These are phyloP conservation scores for Bombus waltoni DNA, from an alignment of 1,140 invertebrate genomes.

Conservation along the genomic window DNA sequence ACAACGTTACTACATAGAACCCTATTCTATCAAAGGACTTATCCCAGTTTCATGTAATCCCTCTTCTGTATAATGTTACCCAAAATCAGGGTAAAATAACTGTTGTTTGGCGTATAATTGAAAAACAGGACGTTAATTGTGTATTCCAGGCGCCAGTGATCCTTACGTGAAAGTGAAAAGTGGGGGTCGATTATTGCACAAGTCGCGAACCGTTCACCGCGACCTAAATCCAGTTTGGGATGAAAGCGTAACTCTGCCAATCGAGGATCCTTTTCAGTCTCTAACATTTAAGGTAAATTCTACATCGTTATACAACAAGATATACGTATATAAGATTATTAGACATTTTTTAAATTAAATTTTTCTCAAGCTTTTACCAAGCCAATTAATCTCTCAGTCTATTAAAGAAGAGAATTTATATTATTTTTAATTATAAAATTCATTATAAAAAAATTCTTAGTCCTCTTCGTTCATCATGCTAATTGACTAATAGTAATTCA, in stretches of 20 bases:
- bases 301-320: neutral
- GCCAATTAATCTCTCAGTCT: neutral
- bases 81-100: too few relatives aligned
- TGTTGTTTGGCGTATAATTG: too few relatives aligned
- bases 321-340: too few relatives aligned
- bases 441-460: neutral
- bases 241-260: constrained; percentile 96
- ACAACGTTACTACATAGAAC: too few relatives aligned
- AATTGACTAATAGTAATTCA: neutral
- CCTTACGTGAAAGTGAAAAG: constrained; percentile 99
- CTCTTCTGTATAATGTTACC: too few relatives aligned
- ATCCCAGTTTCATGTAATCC: neutral
- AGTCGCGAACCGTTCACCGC: constrained; percentile 95
- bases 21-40: neutral
- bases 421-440: neutral
- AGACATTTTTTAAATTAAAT: neutral
- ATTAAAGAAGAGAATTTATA: neutral
- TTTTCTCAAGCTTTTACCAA: neutral
- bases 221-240: constrained; percentile 97
- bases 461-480: neutral
- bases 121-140: neutral
- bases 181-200: constrained; percentile 94
- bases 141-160: constrained; percentile 94
- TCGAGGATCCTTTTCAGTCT: constrained; percentile 96
- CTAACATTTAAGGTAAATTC: constrained; percentile 91